These are phyloP conservation scores for Monopterus albus DNA, from an alignment of 2,113 vertebrate species.

Conservation along the genomic window DNA sequence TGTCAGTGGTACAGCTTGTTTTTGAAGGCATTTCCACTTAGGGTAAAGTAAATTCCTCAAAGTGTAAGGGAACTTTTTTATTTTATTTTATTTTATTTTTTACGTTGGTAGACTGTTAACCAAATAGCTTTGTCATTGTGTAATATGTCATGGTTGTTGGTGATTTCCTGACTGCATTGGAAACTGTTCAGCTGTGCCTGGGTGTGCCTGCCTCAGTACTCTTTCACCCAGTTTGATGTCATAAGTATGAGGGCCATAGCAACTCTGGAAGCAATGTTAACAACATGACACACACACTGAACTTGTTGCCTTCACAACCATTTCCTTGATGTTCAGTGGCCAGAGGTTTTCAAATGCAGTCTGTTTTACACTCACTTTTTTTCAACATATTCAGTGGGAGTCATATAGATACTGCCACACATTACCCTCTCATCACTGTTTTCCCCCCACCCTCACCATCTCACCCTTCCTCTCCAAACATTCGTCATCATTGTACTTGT, in stretches of 20 bases:
- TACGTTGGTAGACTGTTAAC: neutral
- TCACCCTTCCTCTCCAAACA: neutral
- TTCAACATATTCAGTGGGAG: neutral
- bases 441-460: neutral
- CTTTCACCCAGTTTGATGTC: slow-evolving; percentile 18
- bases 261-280: slow-evolving; percentile 36
- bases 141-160: slow-evolving; percentile 5
- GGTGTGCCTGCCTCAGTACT: slow-evolving; percentile 42
- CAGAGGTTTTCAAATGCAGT: neutral
- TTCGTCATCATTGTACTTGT: neutral
- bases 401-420: neutral
- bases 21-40: no score
- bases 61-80: neutral
- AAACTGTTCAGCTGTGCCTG: slow-evolving; percentile 10
- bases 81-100: no score
- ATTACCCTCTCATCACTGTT: neutral
- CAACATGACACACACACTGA: neutral
- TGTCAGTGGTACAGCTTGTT: no score
- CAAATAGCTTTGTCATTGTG: slow-evolving; percentile 6
- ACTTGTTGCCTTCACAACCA: no score
- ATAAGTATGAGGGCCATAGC: slow-evolving; percentile 36
- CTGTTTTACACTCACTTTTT: neutral
- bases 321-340: neutral
- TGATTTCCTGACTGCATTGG: slow-evolving; percentile 49
- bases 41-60: neutral